Conservation (phyloP, 2,113 vertebrate genomes). For the Hippocampus zosterae region DNA sequence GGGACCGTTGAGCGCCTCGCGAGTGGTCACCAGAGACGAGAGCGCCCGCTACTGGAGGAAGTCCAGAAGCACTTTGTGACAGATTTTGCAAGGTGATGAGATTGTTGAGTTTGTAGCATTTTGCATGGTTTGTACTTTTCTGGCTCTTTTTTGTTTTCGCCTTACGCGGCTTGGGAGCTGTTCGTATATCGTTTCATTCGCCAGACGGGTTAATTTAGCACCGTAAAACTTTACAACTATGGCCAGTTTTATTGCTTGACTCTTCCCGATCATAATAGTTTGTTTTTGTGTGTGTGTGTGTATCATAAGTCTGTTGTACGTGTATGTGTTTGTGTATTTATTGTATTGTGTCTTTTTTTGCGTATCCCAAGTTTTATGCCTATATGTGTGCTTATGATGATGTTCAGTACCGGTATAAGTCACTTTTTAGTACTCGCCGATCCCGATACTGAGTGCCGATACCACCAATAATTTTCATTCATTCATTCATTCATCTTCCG, state of each 20-base stretch:
- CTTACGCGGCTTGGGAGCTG: slow-evolving; percentile 31
- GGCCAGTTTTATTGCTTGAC: slow-evolving; percentile 57
- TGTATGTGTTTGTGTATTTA: slow-evolving; percentile 6
- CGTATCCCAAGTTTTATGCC: too few relatives aligned
- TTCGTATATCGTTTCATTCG: slow-evolving; percentile 48
- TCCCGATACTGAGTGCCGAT: too few relatives aligned
- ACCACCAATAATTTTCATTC: too few relatives aligned
- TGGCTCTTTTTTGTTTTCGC: not conserved
- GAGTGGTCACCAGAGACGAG: not conserved
- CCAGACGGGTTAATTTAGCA: slow-evolving; percentile 57
- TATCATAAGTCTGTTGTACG: slow-evolving; percentile 29
- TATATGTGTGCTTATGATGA: too few relatives aligned
- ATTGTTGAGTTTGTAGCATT: too few relatives aligned
- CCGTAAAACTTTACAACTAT: slow-evolving; percentile 65
- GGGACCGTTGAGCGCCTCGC: not conserved
- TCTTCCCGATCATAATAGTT: not conserved
- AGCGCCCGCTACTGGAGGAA: not conserved
- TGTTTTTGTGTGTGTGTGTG: slow-evolving; percentile 12
- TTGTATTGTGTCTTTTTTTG: too few relatives aligned
- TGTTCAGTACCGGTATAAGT: too few relatives aligned
- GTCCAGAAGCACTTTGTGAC: too few relatives aligned
- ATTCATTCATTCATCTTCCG: too few relatives aligned
- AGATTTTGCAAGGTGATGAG: not conserved
- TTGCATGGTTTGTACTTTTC: not conserved
- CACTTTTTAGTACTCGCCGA: too few relatives aligned